Evolutionary conservation across 1,140 invertebrate genomes (phyloP).

Genomic region (Maniola jurtina): DNA sequence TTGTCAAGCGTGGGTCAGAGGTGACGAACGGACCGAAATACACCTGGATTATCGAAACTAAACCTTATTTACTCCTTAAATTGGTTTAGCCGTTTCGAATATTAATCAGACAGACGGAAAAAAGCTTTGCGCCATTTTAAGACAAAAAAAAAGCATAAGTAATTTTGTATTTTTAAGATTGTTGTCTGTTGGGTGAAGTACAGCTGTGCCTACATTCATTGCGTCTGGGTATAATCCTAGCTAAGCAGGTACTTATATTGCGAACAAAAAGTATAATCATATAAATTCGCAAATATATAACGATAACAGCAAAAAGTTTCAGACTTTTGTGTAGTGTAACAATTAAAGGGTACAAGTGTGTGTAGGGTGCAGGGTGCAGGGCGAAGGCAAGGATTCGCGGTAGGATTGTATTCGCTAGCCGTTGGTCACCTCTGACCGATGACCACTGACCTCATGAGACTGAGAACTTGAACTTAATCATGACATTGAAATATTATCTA

Average conservation of each 20-base stretch:
- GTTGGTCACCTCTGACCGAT: conserved; percentile 71
- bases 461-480: conserved; percentile 46
- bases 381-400: conserved; percentile 38
- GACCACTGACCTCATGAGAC: conserved; percentile 54
- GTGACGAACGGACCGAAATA: conserved; percentile 65
- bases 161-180: background rate
- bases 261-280: too few species aligned
- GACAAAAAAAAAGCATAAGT: background rate
- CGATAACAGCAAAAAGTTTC: background rate
- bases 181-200: too few species aligned
- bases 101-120: too few species aligned
- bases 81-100: too few species aligned
- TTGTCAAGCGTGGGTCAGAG: conserved; percentile 71
- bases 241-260: too few species aligned
- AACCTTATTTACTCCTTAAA: background rate
- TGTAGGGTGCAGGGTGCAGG: conserved; percentile 17
- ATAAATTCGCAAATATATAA: background rate
- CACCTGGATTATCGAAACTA: conserved; percentile 45
- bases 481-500: conserved; percentile 41
- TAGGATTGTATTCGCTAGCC: conserved; percentile 47
- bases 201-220: too few species aligned
- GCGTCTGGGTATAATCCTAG: too few species aligned
- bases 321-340: conserved; percentile 17
- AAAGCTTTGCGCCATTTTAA: background rate
- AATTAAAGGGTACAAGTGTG: conserved; percentile 39